Conservation (phyloP, 1,140 invertebrate genomes). For the Grapholita molesta region DNA sequence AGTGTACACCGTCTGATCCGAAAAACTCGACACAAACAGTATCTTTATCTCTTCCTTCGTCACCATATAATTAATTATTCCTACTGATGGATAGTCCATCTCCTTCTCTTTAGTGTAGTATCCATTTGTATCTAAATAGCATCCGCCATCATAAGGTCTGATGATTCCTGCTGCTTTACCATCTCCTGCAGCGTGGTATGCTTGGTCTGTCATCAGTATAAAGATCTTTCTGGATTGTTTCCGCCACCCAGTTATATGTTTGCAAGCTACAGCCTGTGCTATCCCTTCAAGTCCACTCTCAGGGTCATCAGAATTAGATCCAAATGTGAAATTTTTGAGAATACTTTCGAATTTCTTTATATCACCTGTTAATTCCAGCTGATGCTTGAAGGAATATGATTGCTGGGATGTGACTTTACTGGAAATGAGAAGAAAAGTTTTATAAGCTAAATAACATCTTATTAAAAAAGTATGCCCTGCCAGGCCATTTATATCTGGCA, state of each 20-base stretch:
- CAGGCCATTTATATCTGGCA: too few relatives aligned
- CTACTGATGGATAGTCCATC: neutral
- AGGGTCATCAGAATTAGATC: neutral
- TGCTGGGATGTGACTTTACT: neutral
- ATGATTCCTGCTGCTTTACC: neutral
- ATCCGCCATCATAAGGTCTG: neutral
- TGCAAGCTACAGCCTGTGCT: neutral
- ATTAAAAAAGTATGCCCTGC: too few relatives aligned
- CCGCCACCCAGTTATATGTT: neutral
- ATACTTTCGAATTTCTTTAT: neutral
- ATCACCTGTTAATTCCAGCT: neutral
- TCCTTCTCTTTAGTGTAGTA: neutral
- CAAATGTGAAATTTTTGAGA: neutral
- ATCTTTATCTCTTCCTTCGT: conserved; percentile 4
- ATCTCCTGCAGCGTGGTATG: neutral
- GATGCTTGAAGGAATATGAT: neutral
- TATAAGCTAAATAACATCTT: neutral
- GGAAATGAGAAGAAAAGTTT: neutral
- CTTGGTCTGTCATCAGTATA: neutral
- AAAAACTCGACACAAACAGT: neutral
- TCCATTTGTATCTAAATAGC: neutral
- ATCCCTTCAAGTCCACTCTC: neutral
- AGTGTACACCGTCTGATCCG: neutral
- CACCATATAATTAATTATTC: neutral
- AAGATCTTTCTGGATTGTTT: neutral